Evolutionary conservation across 2,888 invertebrate species (phyloP), one percentile per base, ranked within the genome.

Genomic region (Gandaritis pyraliata): DNA sequence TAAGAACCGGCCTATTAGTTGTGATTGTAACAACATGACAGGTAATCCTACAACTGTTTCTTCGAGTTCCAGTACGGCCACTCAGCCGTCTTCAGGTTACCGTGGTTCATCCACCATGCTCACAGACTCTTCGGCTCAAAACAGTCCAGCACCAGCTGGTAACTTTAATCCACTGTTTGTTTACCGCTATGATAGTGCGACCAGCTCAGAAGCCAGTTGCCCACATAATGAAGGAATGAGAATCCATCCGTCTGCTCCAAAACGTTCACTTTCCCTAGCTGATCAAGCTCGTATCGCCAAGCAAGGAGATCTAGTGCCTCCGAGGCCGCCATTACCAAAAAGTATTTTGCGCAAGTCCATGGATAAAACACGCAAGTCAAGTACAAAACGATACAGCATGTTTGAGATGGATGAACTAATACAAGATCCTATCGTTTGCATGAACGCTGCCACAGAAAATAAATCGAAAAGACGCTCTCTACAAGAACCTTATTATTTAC

Each of bases 81-180:
- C 96, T 43, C 96, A 96, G 78, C 97, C 96, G 7, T 97, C 97
- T 50, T 97, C 97, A 12, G 97, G 97, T 1, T 97, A 96, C 77
- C 93, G 97, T 67, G 97, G 97, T 39, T 97, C 97, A 0, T 97
- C 97, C 0, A 97, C 97, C 1, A 95, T 97, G 86, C 87, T 96
- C 8, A 94, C 96, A 6, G 96, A 96, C 72, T 96, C 96, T 23
- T 93, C 94, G 13, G 94, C 95, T n/a, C 95, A 94, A 77, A 94
- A 95, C 70, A 95, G 94, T 71, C 95, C 94, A 8, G 93, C 93
- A 38, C 93, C 94, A 63, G 78, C 93, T 71, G 91, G 93, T 16
- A 94, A 93, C 84, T 92, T 93, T 71, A 95, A 95, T 82, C 96
- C 96, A 0, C 88, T 97, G 67, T 97, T 96, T 83, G 95, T 97